These are phyloP conservation scores for Geococcyx californianus DNA, from an alignment of 2,113 vertebrate genomes.

Conservation along the genomic window DNA sequence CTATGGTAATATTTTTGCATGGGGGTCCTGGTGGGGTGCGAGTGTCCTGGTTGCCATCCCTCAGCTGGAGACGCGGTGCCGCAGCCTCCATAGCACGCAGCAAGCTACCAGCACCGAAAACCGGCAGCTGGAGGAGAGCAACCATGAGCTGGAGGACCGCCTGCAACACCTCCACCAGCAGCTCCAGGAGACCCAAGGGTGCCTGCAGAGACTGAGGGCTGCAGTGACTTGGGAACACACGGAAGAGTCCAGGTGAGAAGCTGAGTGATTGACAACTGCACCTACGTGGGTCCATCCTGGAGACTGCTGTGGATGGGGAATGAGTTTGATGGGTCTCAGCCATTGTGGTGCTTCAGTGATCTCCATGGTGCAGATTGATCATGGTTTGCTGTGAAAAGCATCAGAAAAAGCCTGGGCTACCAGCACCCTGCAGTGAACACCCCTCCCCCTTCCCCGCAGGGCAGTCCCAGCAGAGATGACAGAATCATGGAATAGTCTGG, in stretches of 20 bases:
- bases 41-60: neutral
- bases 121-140: conserved; percentile 55
- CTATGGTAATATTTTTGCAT: rapidly evolving
- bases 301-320: neutral
- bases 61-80: conserved; percentile 73
- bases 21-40: neutral
- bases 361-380: rapidly evolving
- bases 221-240: neutral
- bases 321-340: neutral
- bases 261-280: rapidly evolving
- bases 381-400: neutral
- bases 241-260: conserved; percentile 37
- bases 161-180: conserved; percentile 69
- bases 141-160: conserved; percentile 45
- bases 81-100: conserved; percentile 44
- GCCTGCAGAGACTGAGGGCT: neutral
- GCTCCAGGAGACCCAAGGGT: conserved; percentile 64
- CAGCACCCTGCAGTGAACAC: rapidly evolving
- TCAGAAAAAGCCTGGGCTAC: neutral
- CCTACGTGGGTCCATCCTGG: rapidly evolving
- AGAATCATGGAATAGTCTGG: too few relatives aligned
- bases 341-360: rapidly evolving
- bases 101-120: conserved; percentile 44
- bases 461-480: neutral
- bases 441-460: neutral